Base-by-base conservation (phyloP, 2,888 invertebrate genomes). In the Pristionchus mayeri region DNA sequence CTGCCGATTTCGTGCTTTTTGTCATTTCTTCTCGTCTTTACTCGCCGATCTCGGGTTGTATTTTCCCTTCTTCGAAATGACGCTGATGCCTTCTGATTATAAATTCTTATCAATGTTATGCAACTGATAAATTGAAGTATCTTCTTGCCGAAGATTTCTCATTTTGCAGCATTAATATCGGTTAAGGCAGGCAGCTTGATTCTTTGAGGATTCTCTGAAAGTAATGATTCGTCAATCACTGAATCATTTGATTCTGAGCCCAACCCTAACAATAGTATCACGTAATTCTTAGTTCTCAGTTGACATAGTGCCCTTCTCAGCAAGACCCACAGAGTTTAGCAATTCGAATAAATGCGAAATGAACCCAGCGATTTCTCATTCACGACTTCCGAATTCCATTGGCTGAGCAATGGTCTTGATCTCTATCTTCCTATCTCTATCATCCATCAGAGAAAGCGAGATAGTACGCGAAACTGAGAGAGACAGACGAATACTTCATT, bases 1-100 rank as follows among this genome's bases (percentile, higher is more conserved):
- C 78, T 78, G 40, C 34, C 78, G 50, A 67, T 78, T 48, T 78
- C 54, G 78, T 52, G 78, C 78, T 78, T 4, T 34, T 78, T n/a
- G 3, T 6, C 21, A n/a, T 63, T 63, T 63, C 34, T 63, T 63
- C 63, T n/a, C n/a, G n/a, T n/a, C n/a, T n/a, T n/a, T n/a, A 63
- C 63, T 63, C 34, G 63, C 63, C 4, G 3, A 30, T 27, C 34
- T 18, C 63, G 63, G 63, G 63, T 63, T 63, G 57, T n/a, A n/a
- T n/a, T 63, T 7, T 63, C 34, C 11, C 21, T 63, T 63, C 18
- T 63, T 27, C 18, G 18, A n/a, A 63, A 63, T 34, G 63, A 63
- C 63, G 21, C 63, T 63, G 63, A 63, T 63, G 63, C 63, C 34
- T 63, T 63, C 63, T 63, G 0, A 6, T 44, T 18, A 30, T n/a